Conservation (phyloP, 30 jellyfish, hydroid and myxozoan genomes). For the Rhopilema esculentum region DNA sequence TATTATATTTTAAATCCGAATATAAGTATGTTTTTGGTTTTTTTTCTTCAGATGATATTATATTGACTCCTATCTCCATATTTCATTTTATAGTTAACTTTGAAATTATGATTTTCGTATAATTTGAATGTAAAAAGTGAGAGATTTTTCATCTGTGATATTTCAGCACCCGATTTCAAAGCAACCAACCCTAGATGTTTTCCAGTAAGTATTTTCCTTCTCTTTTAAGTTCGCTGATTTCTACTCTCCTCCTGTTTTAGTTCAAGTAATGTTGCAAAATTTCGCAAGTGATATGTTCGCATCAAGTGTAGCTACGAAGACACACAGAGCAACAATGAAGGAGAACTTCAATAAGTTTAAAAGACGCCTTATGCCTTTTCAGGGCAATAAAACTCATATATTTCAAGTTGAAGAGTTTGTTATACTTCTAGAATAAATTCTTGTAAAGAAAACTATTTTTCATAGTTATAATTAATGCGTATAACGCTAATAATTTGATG, state of each 20-base stretch:
- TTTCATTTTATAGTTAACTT: not conserved
- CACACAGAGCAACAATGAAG: too few relatives aligned
- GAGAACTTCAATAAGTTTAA: not conserved
- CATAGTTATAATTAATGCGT: too few relatives aligned
- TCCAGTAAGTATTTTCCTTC: conserved; percentile 10
- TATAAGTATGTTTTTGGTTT: too few relatives aligned
- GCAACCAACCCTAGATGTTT: conserved; percentile 59
- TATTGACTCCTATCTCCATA: not conserved
- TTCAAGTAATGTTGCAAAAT: not conserved
- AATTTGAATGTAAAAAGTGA: too few relatives aligned
- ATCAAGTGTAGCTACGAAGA: not conserved
- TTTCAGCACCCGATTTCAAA: conserved; percentile 72
- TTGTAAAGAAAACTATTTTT: too few relatives aligned
- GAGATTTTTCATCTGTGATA: not conserved
- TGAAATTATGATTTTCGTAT: too few relatives aligned
- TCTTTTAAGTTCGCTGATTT: not conserved
- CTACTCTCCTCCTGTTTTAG: not conserved
- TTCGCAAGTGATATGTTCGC: not conserved
- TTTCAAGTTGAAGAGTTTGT: too few relatives aligned
- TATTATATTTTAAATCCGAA: too few relatives aligned
- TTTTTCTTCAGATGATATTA: not conserved
- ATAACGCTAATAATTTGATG: too few relatives aligned
- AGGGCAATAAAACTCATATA: too few relatives aligned
- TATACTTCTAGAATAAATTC: too few relatives aligned
- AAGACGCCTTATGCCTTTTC: too few relatives aligned